Evolutionary conservation across 2,113 vertebrate genomes (phyloP), one percentile per base, ranked within the genome.

Genomic region (Suncus etruscus): DNA sequence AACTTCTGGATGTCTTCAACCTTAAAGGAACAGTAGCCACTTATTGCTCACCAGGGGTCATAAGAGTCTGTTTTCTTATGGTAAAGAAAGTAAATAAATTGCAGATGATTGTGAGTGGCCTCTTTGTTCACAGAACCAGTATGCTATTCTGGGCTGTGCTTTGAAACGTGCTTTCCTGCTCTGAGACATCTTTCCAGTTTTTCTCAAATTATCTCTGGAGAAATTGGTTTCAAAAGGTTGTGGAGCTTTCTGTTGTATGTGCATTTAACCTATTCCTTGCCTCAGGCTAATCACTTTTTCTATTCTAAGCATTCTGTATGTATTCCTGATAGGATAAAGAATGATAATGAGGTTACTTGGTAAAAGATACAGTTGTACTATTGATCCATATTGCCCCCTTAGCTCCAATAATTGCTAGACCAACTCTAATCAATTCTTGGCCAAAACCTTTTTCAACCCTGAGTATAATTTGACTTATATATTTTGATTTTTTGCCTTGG

Each of bases 361-460:
- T 84, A 22, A 94, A 78, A 82, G 20, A 29, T 61, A 32, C 5
- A 75, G 11, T 29, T 89, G 61, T 32, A 65, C 66, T 85, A 20
- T 25, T 70, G 22, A 51, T 51, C 16, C 68, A 54, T 6, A 61
- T 3, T 58, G 20, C 83, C 74, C 81, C 25, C 6, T 54, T 81
- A 12, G 0, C 9, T 77, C 25, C 45, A n/a, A 3, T 18, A 86
- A 74, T 39, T 63, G 16, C 11, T 51, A 1, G 5, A 8, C 27
- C 14, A 18, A 47, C 18, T 25, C 65, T 24, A 29, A 16, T 6
- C 10, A 4, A 31, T 66, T 54, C 63, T 48, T 86, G 58, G 50
- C 58, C n/a, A 68, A 15, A 1, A n/a, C 18, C 10, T 39, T 88
- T 89, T 89, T n/a, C 14, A 50, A 32, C 24, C 78, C 15, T 74